Percentiles rank a stretch among this genome's conserved stretches.
Conservation (phyloP, 2,888 invertebrate species). For the Morpho achilles region DNA sequence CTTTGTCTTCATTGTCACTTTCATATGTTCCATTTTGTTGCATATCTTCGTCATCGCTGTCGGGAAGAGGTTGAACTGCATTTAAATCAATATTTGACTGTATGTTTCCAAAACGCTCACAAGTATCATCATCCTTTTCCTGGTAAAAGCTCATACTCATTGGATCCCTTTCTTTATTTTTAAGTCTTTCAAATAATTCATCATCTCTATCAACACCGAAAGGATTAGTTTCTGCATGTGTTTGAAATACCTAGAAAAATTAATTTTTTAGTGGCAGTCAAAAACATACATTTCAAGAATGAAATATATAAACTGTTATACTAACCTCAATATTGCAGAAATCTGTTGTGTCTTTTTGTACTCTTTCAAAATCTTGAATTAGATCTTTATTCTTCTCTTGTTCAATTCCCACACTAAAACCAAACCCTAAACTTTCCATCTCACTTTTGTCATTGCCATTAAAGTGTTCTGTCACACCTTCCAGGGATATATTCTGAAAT, state of each 20-base stretch:
- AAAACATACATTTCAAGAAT: neutral
- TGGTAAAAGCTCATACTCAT: constrained; percentile 84
- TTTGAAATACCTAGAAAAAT: constrained; percentile 62
- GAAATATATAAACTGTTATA: neutral
- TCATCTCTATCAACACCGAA: constrained; percentile 66
- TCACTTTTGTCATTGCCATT: constrained; percentile 67
- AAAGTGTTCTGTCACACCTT: constrained; percentile 55
- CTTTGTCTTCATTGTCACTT: constrained; percentile 48
- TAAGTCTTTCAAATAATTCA: constrained; percentile 70
- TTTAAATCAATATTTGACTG: constrained; percentile 77
- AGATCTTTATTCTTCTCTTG: constrained; percentile 68
- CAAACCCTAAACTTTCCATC: constrained; percentile 70
- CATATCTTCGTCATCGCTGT: constrained; percentile 71
- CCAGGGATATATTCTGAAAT: constrained; percentile 66
- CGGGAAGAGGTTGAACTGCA: constrained; percentile 78
- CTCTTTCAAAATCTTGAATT: constrained; percentile 80
- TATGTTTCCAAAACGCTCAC: constrained; percentile 55
- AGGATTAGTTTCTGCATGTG: constrained; percentile 68
- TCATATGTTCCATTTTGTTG: constrained; percentile 50
- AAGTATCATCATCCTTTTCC: constrained; percentile 78
- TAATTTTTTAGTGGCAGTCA: neutral
- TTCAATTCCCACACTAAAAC: constrained; percentile 66
- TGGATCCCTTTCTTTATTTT: constrained; percentile 80
- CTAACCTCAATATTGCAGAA: constrained; percentile 72
- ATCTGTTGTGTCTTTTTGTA: constrained; percentile 80